These are phyloP conservation scores for Cliona cf. orientalis DNA, from an alignment of 37 sponge, comb jelly and placozoan genomes.

Conservation along the genomic window DNA sequence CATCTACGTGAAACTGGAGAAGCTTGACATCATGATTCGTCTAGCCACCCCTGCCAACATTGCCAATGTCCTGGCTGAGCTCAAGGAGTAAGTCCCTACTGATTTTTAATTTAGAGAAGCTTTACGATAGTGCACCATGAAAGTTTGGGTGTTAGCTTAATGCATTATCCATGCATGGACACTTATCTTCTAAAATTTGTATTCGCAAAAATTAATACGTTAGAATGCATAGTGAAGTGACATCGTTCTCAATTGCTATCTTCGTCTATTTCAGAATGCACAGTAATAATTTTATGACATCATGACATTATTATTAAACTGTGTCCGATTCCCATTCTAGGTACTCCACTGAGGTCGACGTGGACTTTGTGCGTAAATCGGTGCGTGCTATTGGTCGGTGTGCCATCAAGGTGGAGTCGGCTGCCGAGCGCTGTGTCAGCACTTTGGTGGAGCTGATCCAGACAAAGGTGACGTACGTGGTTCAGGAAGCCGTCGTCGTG, in stretches of 20 bases:
- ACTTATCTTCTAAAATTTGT: background rate
- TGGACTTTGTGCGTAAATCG: constrained; percentile 98
- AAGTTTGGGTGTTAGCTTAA: background rate
- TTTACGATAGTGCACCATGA: background rate
- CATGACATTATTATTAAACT: background rate
- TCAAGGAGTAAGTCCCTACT: constrained; percentile 92
- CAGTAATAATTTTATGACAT: too few relatives aligned
- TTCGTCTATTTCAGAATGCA: background rate
- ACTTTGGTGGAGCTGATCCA: constrained; percentile 97
- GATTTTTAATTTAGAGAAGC: background rate
- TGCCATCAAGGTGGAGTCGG: constrained; percentile 98
- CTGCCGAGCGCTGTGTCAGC: constrained; percentile 93
- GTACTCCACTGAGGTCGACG: constrained; percentile 98
- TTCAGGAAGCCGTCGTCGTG: constrained; percentile 97
- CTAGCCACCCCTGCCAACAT: constrained; percentile 90
- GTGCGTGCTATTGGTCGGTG: constrained; percentile 98
- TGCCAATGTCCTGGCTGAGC: constrained; percentile 91
- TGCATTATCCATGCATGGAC: background rate
- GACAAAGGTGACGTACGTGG: constrained; percentile 99
- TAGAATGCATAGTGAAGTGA: too few relatives aligned
- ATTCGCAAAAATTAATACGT: too few relatives aligned
- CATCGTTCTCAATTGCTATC: too few relatives aligned
- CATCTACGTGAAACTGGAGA: constrained; percentile 99
- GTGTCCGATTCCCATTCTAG: constrained; percentile 26
- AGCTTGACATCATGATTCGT: constrained; percentile 99